These are phyloP conservation scores for Nymphalis io DNA, from an alignment of 1,140 invertebrate species.

Conservation along the genomic window DNA sequence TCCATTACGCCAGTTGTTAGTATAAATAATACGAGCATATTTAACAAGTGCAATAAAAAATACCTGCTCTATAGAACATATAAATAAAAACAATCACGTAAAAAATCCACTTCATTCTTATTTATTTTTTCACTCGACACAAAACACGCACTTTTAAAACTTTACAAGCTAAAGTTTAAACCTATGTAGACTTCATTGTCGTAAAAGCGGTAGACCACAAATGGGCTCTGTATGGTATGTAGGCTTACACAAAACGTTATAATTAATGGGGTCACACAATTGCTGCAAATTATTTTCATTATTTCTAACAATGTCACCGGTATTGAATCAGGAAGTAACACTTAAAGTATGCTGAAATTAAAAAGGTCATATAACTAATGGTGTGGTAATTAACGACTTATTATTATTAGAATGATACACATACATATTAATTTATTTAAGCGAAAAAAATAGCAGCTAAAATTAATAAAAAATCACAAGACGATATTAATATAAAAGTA, in stretches of 20 bases:
- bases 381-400: background rate
- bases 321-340: conserved; percentile 46
- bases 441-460: too few species aligned
- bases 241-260: conserved; percentile 40
- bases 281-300: conserved; percentile 51
- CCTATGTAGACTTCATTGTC: conserved; percentile 31
- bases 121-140: conserved; percentile 7
- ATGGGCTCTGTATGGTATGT: conserved; percentile 35
- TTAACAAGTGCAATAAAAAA: background rate
- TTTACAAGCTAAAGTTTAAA: conserved; percentile 12
- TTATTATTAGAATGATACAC: background rate
- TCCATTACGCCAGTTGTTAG: too few species aligned
- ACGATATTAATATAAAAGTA: too few species aligned
- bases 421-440: background rate
- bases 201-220: conserved; percentile 38
- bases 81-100: conserved; percentile 60
- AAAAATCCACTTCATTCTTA: conserved; percentile 65
- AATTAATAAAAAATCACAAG: too few species aligned
- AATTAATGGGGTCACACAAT: conserved; percentile 53
- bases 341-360: conserved; percentile 48
- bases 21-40: too few species aligned
- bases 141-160: conserved; percentile 23
- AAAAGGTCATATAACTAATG: conserved; percentile 46
- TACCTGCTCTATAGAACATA: conserved; percentile 63
- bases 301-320: conserved; percentile 50